phyloP scores from a whole-genome alignment of 2,113 vertebrate genomes.

The Pandion haliaetus region DNA sequence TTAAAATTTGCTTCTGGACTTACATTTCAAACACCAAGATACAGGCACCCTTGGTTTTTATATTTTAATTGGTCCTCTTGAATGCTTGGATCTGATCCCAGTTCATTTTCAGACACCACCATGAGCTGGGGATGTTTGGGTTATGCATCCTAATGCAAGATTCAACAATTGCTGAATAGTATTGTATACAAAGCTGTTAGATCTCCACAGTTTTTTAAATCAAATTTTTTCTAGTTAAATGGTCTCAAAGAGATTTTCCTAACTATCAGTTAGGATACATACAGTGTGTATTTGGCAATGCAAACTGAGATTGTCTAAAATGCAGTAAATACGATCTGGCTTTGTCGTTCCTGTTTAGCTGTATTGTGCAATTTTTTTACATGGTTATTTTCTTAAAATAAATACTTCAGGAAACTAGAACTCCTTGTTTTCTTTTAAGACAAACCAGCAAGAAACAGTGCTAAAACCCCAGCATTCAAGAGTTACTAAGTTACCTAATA shows the following conservation, averaged over 20 bases:
- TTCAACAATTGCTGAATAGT: not conserved
- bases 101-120: slow-evolving; percentile 9
- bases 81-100: not conserved
- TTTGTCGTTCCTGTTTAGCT: not conserved
- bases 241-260: not conserved
- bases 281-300: not conserved
- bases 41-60: not conserved
- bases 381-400: not conserved
- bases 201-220: not conserved
- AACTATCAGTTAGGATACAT: not conserved
- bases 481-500: not conserved
- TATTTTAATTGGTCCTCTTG: not conserved
- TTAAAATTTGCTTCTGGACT: not conserved
- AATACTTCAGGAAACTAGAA: not conserved
- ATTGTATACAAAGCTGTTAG: not conserved
- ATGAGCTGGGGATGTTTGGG: not conserved
- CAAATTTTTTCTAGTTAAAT: not conserved
- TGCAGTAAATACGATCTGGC: not conserved
- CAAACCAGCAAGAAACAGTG: not conserved
- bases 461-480: not conserved
- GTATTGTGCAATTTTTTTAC: not conserved
- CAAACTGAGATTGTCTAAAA: not conserved
- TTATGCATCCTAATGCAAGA: not conserved
- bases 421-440: not conserved
- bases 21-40: not conserved